Base-by-base conservation (phyloP, 2,888 invertebrate genomes). In the Agelastica alni region DNA sequence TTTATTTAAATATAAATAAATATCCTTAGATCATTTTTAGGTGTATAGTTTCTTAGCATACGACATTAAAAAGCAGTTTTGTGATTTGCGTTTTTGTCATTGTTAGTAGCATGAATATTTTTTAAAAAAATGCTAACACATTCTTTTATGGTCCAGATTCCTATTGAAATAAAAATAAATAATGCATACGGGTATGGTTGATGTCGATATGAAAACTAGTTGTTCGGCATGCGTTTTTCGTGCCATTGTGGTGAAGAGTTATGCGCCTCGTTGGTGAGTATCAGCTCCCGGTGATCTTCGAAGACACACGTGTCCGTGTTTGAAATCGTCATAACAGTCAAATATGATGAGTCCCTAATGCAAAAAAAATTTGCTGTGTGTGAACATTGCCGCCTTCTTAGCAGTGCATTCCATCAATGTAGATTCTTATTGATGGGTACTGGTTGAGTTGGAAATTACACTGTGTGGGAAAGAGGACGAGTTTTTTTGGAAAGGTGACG, bases 161-260 rank as follows among this genome's bases (percentile, higher is more conserved):
- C 43, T 47, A 39, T 6, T 14, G n/a, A 34, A 13, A 34, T 41
- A 52, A 48, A 53, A 44, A 74, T 74, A 73, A 73, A 74, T 74
- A 74, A 73, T 74, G 72, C 73, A 73, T 73, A 67, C 32, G 28
- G 41, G 66, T 66, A 68, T 70, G 71, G 68, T 69, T 69, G 68
- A 65, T 70, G 70, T 70, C 69, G 74, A 73, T 74, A 73, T 73
- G 71, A 72, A 72, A 73, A 73, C 73, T 74, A 72, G 73, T 73
- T 61, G 66, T 64, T 62, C 56, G 66, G 63, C 70, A 74, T 74
- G 70, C 68, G 73, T 75, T 74, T 75, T 75, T 74, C 71, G 71
- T 66, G 63, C 72, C 71, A 72, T 75, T 73, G 71, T 70, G 65
- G 68, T 61, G 68, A 70, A 70, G 75, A 75, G 73, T 74, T 75